A percentile compares a stretch with the other conserved stretches of the same genome.
Conservation (phyloP, 53 echinoderm and acorn worm genomes). For the Paracentrotus lividus region DNA sequence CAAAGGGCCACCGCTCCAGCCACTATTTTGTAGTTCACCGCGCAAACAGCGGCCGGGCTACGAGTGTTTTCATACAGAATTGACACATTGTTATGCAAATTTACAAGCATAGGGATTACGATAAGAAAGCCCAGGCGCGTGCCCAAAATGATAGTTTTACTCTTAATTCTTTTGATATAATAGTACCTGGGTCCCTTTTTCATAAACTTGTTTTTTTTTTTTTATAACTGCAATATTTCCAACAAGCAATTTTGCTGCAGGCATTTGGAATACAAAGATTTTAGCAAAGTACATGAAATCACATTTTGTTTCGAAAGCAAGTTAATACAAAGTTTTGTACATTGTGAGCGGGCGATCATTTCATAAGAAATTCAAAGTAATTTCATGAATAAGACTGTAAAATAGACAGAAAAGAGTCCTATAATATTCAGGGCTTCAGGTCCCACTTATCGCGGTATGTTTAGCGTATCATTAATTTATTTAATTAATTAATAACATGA, state of each 20-base stretch:
- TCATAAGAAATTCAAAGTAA: background rate
- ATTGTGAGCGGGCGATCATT: background rate
- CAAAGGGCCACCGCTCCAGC: background rate
- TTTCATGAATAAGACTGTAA: too few species aligned
- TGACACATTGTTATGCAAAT: constrained; percentile 3
- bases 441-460: too few species aligned
- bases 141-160: constrained; percentile 17
- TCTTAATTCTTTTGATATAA: background rate
- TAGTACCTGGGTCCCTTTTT: background rate
- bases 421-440: too few species aligned
- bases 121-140: constrained; percentile 36
- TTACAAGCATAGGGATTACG: background rate
- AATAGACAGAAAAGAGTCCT: too few species aligned
- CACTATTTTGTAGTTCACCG: constrained; percentile 3
- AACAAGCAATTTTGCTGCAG: background rate
- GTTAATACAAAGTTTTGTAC: background rate
- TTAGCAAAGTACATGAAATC: background rate
- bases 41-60: constrained; percentile 20
- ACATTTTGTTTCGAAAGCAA: background rate
- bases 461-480: too few species aligned
- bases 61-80: constrained; percentile 11
- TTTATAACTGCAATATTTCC: background rate
- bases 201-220: background rate
- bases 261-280: background rate
- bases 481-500: too few species aligned